Evolutionary conservation across 2,797 vertebrate genomes (phyloP).

Genomic region (Onychomys leucogaster): DNA sequence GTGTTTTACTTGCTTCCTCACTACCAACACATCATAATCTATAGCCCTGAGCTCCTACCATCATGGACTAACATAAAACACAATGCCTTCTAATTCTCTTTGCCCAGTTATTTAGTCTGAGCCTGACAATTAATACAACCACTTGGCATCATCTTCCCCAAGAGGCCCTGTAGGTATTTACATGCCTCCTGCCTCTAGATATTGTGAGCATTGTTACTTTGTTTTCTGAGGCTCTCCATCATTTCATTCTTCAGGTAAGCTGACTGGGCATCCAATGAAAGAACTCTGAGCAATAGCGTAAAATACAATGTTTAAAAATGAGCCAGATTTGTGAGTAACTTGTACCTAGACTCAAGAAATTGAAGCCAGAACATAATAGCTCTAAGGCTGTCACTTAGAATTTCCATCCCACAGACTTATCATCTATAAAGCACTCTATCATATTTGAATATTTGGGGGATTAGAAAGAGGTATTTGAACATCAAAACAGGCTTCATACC

Average conservation of each 20-base stretch:
- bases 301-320: background rate
- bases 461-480: background rate
- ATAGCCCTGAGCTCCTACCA: background rate
- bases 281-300: background rate
- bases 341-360: background rate
- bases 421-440: background rate
- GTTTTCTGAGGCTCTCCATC: background rate
- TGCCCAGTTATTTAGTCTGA: no score
- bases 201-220: background rate
- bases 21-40: background rate
- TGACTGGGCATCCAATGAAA: background rate
- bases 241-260: background rate
- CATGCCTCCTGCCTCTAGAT: background rate
- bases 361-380: background rate
- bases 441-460: background rate
- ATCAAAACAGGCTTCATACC: background rate
- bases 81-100: background rate
- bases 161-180: background rate
- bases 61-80: background rate
- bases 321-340: background rate
- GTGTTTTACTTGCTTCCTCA: background rate
- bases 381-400: background rate
- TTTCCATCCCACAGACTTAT: background rate
- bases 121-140: background rate
- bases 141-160: background rate